Conservation (phyloP, 2,797 vertebrate genomes). For the Menidia menidia region DNA sequence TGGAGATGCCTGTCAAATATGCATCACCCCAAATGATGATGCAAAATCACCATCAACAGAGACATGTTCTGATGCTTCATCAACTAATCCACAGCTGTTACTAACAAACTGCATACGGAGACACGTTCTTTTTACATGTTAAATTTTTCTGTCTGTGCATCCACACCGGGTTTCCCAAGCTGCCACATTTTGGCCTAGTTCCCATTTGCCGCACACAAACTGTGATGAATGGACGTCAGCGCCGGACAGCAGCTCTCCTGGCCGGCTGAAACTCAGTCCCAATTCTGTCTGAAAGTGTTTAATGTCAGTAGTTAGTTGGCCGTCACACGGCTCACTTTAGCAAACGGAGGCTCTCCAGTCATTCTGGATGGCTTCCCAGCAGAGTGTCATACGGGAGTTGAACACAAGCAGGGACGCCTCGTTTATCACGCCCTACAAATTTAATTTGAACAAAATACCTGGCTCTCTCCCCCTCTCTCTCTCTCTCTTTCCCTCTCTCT, state of each 20-base stretch:
- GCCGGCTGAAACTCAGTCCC: conserved; percentile 51
- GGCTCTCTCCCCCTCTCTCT: conserved; percentile 4
- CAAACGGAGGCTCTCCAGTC: conserved; percentile 51
- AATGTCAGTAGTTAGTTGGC: conserved; percentile 65
- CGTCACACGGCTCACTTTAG: conserved; percentile 51
- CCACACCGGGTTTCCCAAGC: conserved; percentile 8
- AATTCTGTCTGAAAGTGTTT: conserved; percentile 73
- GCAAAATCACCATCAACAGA: neutral
- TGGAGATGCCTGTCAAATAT: neutral
- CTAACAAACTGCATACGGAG: too few relatives aligned
- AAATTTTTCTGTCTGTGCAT: neutral
- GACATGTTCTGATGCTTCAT: too few relatives aligned
- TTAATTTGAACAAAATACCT: conserved; percentile 36
- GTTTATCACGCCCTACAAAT: conserved; percentile 50
- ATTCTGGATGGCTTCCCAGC: conserved; percentile 67
- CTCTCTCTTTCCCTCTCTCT: conserved; percentile 5
- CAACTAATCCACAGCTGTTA: too few relatives aligned
- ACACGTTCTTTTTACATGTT: neutral
- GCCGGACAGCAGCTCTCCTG: conserved; percentile 42
- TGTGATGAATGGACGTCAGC: conserved; percentile 46
- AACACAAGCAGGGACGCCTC: conserved; percentile 40
- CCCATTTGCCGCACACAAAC: conserved; percentile 26
- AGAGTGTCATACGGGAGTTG: conserved; percentile 42
- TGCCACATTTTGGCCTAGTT: conserved; percentile 21
- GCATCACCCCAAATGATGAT: too few relatives aligned